Evolutionary conservation across 2,888 invertebrate genomes (phyloP), one percentile per base, ranked within the genome.

Genomic region (Dermolepida albohirtum): DNA sequence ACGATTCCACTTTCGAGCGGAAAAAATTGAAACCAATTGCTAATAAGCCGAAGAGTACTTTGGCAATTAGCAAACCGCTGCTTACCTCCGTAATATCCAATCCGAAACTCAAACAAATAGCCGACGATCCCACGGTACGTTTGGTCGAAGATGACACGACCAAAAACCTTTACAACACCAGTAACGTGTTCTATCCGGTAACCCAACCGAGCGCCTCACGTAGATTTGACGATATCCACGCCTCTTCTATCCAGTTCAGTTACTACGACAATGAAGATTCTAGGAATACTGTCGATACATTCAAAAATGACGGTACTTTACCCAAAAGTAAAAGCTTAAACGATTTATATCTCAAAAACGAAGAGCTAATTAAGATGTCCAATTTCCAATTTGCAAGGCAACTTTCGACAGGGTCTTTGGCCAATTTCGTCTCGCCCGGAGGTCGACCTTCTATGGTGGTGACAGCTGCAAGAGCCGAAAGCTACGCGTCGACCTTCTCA

Each of bases 11-110:
- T 4, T 67, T 71, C 16, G 69, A 65, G 5, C 54, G 52, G 12
- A 50, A 16, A 7, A 73, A 77, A 71, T 40, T 71, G 16, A 79
- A 77, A 70, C 82, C 80, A 0, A 71, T 77, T 4, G 79, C 80
- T 11, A 77, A 76, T 17, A 80, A 77, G 68, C 74, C 79, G 0
- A 81, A 80, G 74, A 78, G 74, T 70, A 78, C 76, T 54, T 76
- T 78, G 11, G 81, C 81, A 6, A 82, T 82, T 55, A 83, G 78
- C 72, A 82, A 81, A 69, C 82, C 82, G 0, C 73, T 81, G 1
- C 54, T 82, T 50, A 75, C 75, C 54, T 82, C 82, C 0, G 81
- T 83, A 6, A 73, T 80, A 40, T 66, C 73, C 0, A 82, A 83
- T 73, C 80, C 81, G 0, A 78, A 78, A 68, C 67, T 82, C 40